Percentiles rank a stretch among this genome's conserved stretches.
phyloP scores from a whole-genome alignment of 35 echinoderm and acorn worm genomes.

The Eucidaris tribuloides region DNA sequence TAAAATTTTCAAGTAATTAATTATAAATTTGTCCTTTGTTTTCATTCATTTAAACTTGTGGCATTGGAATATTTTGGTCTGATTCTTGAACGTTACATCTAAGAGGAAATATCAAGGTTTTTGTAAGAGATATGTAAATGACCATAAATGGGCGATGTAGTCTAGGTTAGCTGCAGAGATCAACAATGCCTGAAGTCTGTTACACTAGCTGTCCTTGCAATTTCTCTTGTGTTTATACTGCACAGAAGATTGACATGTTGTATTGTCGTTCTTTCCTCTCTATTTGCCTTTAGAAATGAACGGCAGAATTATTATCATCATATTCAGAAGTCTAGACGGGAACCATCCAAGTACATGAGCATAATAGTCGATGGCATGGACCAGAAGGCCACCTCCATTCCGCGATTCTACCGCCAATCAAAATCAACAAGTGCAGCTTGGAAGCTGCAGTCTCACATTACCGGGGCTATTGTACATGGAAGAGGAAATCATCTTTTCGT shows the following conservation, averaged over 20 bases:
- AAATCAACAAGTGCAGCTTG: neutral
- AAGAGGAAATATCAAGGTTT: too few species aligned
- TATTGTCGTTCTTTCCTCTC: neutral
- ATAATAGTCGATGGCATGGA: conserved; percentile 26
- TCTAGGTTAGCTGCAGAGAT: neutral
- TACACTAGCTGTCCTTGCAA: neutral
- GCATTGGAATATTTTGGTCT: neutral
- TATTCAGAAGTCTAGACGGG: neutral
- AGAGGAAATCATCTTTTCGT: neutral
- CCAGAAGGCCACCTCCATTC: conserved; percentile 1
- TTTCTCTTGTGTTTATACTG: neutral
- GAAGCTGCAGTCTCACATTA: conserved; percentile 23
- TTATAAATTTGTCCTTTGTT: too few species aligned
- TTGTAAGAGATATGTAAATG: neutral
- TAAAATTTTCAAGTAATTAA: too few species aligned
- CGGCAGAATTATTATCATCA: conserved; percentile 38
- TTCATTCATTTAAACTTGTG: too few species aligned
- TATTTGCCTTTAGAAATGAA: conserved; percentile 15
- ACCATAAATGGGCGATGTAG: neutral
- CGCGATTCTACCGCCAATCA: neutral
- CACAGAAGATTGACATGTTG: neutral
- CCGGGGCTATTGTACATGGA: conserved; percentile 30
- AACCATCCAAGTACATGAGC: conserved; percentile 19
- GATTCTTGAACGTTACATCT: neutral
- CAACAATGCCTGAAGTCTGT: neutral